Percentiles rank a stretch among this genome's conserved stretches.
These are phyloP conservation scores for Lagocephalus sceleratus DNA, from an alignment of 2,797 vertebrate genomes.

Conservation along the genomic window DNA sequence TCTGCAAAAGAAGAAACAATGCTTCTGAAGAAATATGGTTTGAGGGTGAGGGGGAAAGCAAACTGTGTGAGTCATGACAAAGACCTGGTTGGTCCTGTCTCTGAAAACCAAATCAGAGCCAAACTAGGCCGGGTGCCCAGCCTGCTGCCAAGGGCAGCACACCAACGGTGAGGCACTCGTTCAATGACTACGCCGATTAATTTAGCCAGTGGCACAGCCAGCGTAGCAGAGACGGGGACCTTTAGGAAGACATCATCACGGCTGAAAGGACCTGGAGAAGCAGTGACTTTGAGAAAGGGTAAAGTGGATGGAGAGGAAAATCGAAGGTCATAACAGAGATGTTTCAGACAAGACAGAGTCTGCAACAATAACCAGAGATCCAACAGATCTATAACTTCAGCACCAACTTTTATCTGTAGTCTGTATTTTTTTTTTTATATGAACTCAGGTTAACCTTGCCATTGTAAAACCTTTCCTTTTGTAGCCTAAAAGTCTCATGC, in stretches of 20 bases:
- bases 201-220: slow-evolving; percentile 50
- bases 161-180: slow-evolving; percentile 48
- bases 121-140: slow-evolving; percentile 59
- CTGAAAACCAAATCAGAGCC: slow-evolving; percentile 49
- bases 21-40: slow-evolving; percentile 63
- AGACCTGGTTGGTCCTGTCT: slow-evolving; percentile 47
- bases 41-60: slow-evolving; percentile 45
- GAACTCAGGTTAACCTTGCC: too few relatives aligned
- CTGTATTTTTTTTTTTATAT: too few relatives aligned
- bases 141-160: slow-evolving; percentile 57
- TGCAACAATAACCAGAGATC: neutral
- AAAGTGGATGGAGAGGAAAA: slow-evolving; percentile 14
- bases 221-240: slow-evolving; percentile 41
- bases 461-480: too few relatives aligned
- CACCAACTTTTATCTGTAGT: too few relatives aligned
- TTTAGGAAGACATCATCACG: slow-evolving; percentile 54
- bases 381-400: neutral
- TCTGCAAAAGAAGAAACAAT: slow-evolving; percentile 66
- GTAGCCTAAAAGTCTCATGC: too few relatives aligned
- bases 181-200: slow-evolving; percentile 50
- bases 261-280: slow-evolving; percentile 40
- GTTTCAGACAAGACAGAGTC: slow-evolving; percentile 20
- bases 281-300: slow-evolving; percentile 19
- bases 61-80: slow-evolving; percentile 60
- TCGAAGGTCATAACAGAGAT: slow-evolving; percentile 16